These are phyloP conservation scores for Calidris pygmaea DNA, from an alignment of 2,113 vertebrate genomes.

Conservation along the genomic window DNA sequence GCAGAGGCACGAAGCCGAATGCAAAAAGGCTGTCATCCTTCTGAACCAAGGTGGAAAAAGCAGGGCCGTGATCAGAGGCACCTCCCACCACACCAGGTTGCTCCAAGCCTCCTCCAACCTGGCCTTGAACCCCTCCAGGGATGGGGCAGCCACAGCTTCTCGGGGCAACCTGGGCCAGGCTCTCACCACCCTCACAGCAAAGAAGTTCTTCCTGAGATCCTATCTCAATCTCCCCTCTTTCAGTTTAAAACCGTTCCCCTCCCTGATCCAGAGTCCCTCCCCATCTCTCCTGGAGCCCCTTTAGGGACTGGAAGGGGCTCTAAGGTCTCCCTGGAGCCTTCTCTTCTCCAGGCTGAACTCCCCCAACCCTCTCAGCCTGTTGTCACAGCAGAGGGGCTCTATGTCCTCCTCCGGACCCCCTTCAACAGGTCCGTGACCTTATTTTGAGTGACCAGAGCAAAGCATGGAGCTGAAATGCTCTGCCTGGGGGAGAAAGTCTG, in stretches of 20 bases:
- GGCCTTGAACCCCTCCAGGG: not conserved
- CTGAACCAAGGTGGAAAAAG: not conserved
- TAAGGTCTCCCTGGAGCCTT: not conserved
- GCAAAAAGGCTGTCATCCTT: not conserved
- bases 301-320: not conserved
- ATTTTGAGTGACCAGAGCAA: not conserved
- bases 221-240: not conserved
- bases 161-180: too few species aligned
- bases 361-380: not conserved
- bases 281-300: not conserved
- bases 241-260: not conserved
- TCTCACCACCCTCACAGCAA: too few species aligned
- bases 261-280: not conserved
- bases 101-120: not conserved
- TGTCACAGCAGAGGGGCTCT: not conserved
- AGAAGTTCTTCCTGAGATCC: not conserved
- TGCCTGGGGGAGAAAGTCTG: not conserved
- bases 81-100: not conserved
- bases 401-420: not conserved
- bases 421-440: not conserved
- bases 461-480: not conserved
- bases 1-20: not conserved
- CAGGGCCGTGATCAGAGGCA: accelerated
- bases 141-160: not conserved
- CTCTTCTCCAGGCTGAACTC: not conserved